Evolutionary conservation across 1,140 invertebrate species (phyloP).

Genomic region (Drosophila arawakana): DNA sequence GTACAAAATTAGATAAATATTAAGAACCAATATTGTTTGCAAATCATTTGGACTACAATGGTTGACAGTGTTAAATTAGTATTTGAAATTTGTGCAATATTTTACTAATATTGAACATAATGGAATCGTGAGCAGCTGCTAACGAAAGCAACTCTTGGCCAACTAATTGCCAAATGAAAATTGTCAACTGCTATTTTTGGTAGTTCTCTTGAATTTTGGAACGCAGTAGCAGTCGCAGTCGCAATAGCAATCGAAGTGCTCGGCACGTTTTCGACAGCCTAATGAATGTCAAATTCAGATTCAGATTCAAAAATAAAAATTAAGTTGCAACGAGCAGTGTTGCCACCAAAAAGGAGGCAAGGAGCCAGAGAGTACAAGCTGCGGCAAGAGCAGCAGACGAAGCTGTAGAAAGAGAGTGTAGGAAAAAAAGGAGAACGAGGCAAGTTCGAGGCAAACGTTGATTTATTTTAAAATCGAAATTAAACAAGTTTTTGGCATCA

Average conservation of each 20-base stretch:
- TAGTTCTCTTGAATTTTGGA: conserved; percentile 11
- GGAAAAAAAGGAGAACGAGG: background rate
- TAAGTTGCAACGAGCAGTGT: conserved; percentile 6
- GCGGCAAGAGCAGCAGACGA: background rate
- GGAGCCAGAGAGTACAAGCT: background rate
- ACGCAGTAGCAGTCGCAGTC: conserved; percentile 3
- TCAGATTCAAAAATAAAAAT: conserved; percentile 27
- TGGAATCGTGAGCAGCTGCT: background rate
- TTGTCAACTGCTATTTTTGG: conserved; percentile 53
- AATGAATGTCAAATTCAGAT: conserved; percentile 49
- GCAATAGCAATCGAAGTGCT: conserved; percentile 46
- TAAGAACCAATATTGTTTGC: background rate
- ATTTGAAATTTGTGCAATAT: conserved; percentile 15
- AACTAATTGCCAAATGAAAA: conserved; percentile 36
- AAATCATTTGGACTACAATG: conserved; percentile 5
- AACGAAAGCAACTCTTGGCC: background rate
- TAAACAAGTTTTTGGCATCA: conserved; percentile 66
- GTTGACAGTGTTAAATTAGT: background rate
- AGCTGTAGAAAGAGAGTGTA: too few species aligned
- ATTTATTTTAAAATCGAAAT: conserved; percentile 73
- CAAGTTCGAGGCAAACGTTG: conserved; percentile 28
- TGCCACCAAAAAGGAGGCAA: background rate
- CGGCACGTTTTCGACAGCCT: conserved; percentile 60
- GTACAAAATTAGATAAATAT: conserved; percentile 3
- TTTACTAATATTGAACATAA: background rate